A percentile compares a stretch with the other conserved stretches of the same genome.
Evolutionary conservation across 37 sponge, comb jelly and placozoan genomes (phyloP).

Genomic region (Spongia lamella): DNA sequence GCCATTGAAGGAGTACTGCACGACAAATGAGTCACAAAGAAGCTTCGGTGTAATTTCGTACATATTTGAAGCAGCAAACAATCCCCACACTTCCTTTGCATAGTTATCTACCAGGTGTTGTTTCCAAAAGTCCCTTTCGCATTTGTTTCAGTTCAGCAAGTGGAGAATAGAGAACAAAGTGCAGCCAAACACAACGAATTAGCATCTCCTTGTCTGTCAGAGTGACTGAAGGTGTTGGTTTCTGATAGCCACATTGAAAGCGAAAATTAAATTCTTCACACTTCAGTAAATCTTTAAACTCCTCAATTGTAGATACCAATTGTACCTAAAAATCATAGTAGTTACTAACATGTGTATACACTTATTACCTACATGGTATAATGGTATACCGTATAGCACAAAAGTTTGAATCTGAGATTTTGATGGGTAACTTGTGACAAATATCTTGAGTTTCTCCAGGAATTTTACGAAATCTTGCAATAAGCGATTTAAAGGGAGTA

Average conservation of each 20-base stretch:
- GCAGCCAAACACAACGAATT: conserved; percentile 13
- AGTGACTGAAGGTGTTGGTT: background rate
- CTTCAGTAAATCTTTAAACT: background rate
- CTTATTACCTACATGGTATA: too few species aligned
- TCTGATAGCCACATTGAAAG: conserved; percentile 9
- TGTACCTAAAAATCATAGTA: conserved; percentile 6
- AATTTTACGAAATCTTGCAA: too few species aligned
- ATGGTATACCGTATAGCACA: too few species aligned
- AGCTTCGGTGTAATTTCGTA: background rate
- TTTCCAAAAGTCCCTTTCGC: conserved; percentile 1
- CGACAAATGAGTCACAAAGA: conserved; percentile 1
- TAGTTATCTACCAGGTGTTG: background rate
- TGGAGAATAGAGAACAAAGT: background rate
- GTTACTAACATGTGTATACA: background rate
- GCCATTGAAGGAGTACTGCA: conserved; percentile 8
- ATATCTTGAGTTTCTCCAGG: too few species aligned
- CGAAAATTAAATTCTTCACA: conserved; percentile 6
- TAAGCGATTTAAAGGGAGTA: too few species aligned
- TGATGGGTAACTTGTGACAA: too few species aligned
- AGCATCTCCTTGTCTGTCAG: background rate
- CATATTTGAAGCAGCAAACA: background rate
- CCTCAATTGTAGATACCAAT: background rate
- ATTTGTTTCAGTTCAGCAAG: conserved; percentile 12
- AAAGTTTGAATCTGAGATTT: too few species aligned
- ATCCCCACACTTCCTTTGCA: conserved; percentile 7